phyloP scores from a whole-genome alignment of 2,888 invertebrate species.

The Dasysyrphus albostriatus region DNA sequence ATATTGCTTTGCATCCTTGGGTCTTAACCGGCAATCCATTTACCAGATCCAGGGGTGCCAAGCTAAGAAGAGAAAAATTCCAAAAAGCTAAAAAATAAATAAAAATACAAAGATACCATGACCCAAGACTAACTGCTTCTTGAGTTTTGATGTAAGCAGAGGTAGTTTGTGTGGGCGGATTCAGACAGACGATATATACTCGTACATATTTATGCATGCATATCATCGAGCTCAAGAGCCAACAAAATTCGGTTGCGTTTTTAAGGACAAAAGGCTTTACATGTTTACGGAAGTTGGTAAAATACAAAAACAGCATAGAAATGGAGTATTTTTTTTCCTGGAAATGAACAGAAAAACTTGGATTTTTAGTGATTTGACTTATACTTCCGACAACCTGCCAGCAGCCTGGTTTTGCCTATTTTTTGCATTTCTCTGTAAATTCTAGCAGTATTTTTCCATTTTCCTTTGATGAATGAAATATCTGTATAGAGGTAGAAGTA shows the following conservation, averaged over 20 bases:
- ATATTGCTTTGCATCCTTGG: slow-evolving; percentile 67
- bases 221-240: slow-evolving; percentile 43
- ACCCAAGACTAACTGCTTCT: slow-evolving; percentile 8
- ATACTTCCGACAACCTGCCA: slow-evolving; percentile 1
- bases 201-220: slow-evolving; percentile 39
- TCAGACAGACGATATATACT: slow-evolving; percentile 54
- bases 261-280: slow-evolving; percentile 42
- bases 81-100: neutral
- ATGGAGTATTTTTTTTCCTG: neutral
- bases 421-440: neutral
- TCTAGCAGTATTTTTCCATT: neutral
- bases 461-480: neutral
- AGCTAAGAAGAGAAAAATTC: neutral
- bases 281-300: slow-evolving; percentile 42
- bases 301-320: slow-evolving; percentile 17
- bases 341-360: neutral
- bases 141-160: slow-evolving; percentile 4
- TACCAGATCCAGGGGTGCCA: slow-evolving; percentile 2
- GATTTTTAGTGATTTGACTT: neutral
- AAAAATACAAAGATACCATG: neutral
- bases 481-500: too few relatives aligned
- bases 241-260: slow-evolving; percentile 51
- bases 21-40: slow-evolving; percentile 49
- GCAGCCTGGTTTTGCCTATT: neutral
- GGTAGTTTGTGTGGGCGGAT: slow-evolving; percentile 29